phyloP scores from a whole-genome alignment of 2,888 invertebrate genomes.

The Limnephilus lunatus region DNA sequence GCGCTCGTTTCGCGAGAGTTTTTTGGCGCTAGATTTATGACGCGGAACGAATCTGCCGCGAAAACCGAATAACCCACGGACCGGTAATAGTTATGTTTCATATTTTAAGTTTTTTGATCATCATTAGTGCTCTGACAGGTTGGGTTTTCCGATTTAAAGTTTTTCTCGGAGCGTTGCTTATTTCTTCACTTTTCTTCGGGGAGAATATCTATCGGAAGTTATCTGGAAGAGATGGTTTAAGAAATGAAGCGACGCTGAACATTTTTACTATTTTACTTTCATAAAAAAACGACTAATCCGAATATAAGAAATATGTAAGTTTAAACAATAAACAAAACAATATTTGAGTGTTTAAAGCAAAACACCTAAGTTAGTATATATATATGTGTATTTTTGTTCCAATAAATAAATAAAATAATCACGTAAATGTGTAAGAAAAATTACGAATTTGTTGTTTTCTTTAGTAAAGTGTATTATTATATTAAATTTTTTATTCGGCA shows the following conservation, averaged over 20 bases:
- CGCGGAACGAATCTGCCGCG: conserved; percentile 34
- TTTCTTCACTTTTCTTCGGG: neutral
- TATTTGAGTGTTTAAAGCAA: too few relatives aligned
- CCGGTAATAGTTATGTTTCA: conserved; percentile 48
- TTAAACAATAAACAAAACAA: too few relatives aligned
- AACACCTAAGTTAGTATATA: too few relatives aligned
- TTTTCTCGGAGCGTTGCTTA: neutral
- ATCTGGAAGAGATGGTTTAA: neutral
- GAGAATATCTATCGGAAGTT: neutral
- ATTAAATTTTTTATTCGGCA: neutral
- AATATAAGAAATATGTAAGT: too few relatives aligned
- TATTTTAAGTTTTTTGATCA: conserved; percentile 48
- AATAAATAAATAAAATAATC: too few relatives aligned
- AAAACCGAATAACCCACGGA: conserved; percentile 50
- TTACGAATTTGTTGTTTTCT: neutral
- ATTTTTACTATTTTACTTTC: neutral
- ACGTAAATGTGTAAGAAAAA: neutral
- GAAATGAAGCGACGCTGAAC: neutral
- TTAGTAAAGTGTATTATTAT: neutral
- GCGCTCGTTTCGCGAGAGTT: conserved; percentile 17
- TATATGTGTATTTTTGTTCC: too few relatives aligned
- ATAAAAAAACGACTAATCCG: too few relatives aligned
- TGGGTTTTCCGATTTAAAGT: neutral
- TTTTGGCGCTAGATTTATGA: conserved; percentile 45
- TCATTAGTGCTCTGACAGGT: conserved; percentile 29